phyloP scores from a whole-genome alignment of 1,140 invertebrate genomes.

The Cydia strobilella region DNA sequence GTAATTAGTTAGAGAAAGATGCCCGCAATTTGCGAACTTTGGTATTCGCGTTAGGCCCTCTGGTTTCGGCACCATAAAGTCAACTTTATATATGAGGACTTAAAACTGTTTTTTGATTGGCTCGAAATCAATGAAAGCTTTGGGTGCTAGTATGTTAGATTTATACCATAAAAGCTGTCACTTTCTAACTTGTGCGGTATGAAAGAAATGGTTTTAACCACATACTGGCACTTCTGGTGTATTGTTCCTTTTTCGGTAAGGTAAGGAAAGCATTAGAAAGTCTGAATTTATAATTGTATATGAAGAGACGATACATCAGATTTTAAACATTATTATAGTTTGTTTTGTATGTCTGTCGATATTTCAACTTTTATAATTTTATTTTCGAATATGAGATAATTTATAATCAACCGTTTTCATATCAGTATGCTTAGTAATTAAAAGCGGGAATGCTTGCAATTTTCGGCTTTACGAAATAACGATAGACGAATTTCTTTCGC shows the following conservation, averaged over 20 bases:
- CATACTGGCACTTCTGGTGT: slow-evolving; percentile 5
- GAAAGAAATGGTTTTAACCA: not conserved
- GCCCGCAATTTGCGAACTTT: too few species aligned
- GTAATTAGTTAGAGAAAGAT: too few species aligned
- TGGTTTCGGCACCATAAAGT: not conserved
- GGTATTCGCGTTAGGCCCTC: too few species aligned
- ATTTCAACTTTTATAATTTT: slow-evolving; percentile 36
- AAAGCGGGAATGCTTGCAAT: slow-evolving; percentile 57
- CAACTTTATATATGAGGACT: not conserved
- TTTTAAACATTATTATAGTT: slow-evolving; percentile 54
- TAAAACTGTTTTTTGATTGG: not conserved
- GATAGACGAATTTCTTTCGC: not conserved
- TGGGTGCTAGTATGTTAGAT: slow-evolving; percentile 10
- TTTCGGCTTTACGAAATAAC: slow-evolving; percentile 43
- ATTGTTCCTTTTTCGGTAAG: slow-evolving; percentile 24
- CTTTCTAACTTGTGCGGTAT: not conserved
- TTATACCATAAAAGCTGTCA: slow-evolving; percentile 10
- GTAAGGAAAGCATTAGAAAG: not conserved
- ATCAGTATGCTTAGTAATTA: slow-evolving; percentile 66
- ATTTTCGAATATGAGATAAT: slow-evolving; percentile 32
- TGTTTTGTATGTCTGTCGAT: slow-evolving; percentile 46
- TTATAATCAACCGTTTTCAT: slow-evolving; percentile 67
- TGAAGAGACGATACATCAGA: slow-evolving; percentile 13
- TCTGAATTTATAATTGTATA: slow-evolving; percentile 10
- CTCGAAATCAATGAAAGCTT: not conserved